Evolutionary conservation across 2,797 vertebrate genomes (phyloP).

Genomic region (Xenops minutus): DNA sequence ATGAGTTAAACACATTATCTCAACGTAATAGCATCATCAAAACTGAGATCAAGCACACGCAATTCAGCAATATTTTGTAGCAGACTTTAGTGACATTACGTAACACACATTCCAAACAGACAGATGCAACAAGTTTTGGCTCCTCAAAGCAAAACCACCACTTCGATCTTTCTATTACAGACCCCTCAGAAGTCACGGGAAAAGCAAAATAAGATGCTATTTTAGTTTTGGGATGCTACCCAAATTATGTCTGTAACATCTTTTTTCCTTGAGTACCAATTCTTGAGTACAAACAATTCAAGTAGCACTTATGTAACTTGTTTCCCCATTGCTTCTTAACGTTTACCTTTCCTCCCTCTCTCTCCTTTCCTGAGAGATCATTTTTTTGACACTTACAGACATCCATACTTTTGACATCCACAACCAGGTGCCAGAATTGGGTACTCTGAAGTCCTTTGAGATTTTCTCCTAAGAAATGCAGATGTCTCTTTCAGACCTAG

Average conservation of each 20-base stretch:
- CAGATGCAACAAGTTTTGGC: not conserved
- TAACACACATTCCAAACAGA: not conserved
- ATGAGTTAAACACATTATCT: not conserved
- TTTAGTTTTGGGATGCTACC: not conserved
- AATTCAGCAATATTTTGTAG: not conserved
- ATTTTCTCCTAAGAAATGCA: not conserved
- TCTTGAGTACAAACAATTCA: not conserved
- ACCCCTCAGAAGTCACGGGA: not conserved
- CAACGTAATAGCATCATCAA: not conserved
- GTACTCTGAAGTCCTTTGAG: not conserved
- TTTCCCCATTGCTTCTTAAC: not conserved
- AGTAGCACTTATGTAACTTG: not conserved
- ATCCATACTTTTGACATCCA: not conserved
- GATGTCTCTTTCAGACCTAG: not conserved
- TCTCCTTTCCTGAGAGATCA: not conserved
- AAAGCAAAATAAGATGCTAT: not conserved
- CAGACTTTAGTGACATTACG: rapidly evolving
- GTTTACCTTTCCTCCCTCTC: not conserved
- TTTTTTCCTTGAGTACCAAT: not conserved
- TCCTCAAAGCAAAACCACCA: not conserved
- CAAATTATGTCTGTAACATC: not conserved
- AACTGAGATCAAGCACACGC: not conserved
- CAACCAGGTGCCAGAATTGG: not conserved
- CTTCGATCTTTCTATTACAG: not conserved
- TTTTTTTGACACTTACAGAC: not conserved